Base-by-base conservation (phyloP, 2,113 vertebrate genomes). In the Zeus faber region DNA sequence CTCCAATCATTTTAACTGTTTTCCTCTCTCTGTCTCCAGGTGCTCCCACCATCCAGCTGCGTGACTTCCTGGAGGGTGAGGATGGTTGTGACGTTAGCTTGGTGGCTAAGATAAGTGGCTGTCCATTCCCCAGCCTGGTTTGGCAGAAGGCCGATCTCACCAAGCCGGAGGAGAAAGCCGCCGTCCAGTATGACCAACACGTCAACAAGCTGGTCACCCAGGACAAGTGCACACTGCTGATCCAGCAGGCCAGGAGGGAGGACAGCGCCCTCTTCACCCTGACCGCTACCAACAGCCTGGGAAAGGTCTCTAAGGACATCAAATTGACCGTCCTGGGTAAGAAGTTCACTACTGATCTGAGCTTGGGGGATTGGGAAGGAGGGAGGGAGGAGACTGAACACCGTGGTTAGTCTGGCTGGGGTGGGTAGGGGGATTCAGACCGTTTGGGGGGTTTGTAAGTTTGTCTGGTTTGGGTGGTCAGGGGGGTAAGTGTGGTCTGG, bases 231-330 rank as follows among this genome's bases (percentile, higher is more conserved):
- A 98, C 93, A 0, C 89, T 99, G 70, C 74, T 96, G 26, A 92
- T 99, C 69, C 92, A 94, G 26, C 93, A 98, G 65, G 93, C 94
- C 80, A 93, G 86, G 70, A 89, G 96, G 81, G 90, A 65, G 10
- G 95, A 99, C 86, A 97, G 91, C 47, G 92, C 86, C 43, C 74
- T 97, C 57, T 98, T 95, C 71, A 93, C 91, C 35, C 88, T 99
- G 67, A 95, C 92, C 3, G 97, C 97, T 61, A 91, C 80, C 70
- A 99, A 98, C 81, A 89, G 92, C 49, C 86, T 95, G 44, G 97
- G 96, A 77, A 88, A 85, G n/a, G 92, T 89, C 71, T 90, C 91
- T 49, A 99, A 99, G 82, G 91, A 91, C 74, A 93, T 97, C 88
- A 93, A 92, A 65, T 74, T 99, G 23, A 91, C 89, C 1, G 91